phyloP scores from a whole-genome alignment of 1,140 invertebrate genomes.

The Thaumatotibia leucotreta region DNA sequence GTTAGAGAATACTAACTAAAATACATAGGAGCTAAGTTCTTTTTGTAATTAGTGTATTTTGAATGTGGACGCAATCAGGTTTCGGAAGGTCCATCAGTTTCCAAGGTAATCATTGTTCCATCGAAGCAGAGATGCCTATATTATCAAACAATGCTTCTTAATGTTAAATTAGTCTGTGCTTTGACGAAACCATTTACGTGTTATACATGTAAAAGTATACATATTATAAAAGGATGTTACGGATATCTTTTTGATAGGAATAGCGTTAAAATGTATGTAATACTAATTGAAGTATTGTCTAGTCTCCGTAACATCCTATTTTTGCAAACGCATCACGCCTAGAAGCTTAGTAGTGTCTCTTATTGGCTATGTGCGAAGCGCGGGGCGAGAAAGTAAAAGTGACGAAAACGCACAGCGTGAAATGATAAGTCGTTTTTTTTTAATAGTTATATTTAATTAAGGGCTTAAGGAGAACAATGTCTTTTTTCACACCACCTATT shows the following conservation, averaged over 20 bases:
- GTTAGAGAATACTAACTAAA: too few relatives aligned
- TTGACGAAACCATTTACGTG: background rate
- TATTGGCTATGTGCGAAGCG: too few relatives aligned
- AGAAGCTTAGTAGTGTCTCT: background rate
- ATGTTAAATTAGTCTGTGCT: background rate
- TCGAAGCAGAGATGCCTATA: conserved; percentile 10
- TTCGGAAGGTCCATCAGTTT: background rate
- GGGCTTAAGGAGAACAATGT: too few relatives aligned
- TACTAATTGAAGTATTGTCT: background rate
- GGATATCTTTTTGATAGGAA: background rate
- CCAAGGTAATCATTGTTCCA: background rate
- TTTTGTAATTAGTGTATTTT: background rate
- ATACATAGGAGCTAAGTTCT: background rate
- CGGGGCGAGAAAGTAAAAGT: too few relatives aligned
- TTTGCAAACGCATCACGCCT: background rate
- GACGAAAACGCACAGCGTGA: too few relatives aligned
- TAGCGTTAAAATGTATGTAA: background rate
- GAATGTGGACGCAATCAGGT: background rate
- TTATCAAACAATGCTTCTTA: too few relatives aligned
- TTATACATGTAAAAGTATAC: background rate
- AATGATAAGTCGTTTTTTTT: too few relatives aligned
- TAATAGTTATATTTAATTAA: too few relatives aligned
- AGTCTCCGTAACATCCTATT: background rate
- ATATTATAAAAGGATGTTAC: background rate
- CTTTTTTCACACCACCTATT: too few relatives aligned